Base-by-base conservation (phyloP, 2,113 vertebrate genomes). In the Boleophthalmus pectinirostris region DNA sequence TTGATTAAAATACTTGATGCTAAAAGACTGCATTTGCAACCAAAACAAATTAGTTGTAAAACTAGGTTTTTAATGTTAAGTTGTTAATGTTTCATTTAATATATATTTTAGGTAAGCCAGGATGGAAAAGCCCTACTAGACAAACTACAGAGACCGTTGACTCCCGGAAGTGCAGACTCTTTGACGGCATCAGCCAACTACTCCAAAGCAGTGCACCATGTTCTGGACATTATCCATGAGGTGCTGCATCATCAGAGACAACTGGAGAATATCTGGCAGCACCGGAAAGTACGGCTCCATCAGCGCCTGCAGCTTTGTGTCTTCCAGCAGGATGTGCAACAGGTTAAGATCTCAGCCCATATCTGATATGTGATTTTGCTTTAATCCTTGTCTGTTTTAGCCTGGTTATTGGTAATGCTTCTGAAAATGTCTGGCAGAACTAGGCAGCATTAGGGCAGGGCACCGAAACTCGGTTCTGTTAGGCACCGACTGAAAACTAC, bases 221-320 rank as follows among this genome's bases (percentile, higher is more conserved):
- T 98, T 49, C 90, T 99, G 71, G 97, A 99, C 65, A 94, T 96
- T 70, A 98, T 99, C 89, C 98, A 99, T 5, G 97, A 99, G 80
- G 97, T 99, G 16, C 90, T 99, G 79, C 98, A 99, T 83, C 98
- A 99, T 87, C 98, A 99, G 88, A 93, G 98, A 70, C 97, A 99
- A 83, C 93, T 99, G 61, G 97, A 99, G 72, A 99, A 98, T 89
- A 99, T 99, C 86, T 99, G 97, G 97, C 98, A 99, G 80, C 98
- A 99, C 84, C 97, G 98, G 23, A 99, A 99, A 83, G 96, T 99
- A 56, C 96, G 98, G n/a, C 93, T 99, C 25, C 98, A 99, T 87
- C 97, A 99, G 82, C 90, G 98, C 6, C 93, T 99, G 82, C 98
- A 99, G 89, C 95, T 99, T 0, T 99, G 98, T 0, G 98, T 99